phyloP scores from a whole-genome alignment of 2,888 invertebrate genomes.

The Ceriagrion tenellum region DNA sequence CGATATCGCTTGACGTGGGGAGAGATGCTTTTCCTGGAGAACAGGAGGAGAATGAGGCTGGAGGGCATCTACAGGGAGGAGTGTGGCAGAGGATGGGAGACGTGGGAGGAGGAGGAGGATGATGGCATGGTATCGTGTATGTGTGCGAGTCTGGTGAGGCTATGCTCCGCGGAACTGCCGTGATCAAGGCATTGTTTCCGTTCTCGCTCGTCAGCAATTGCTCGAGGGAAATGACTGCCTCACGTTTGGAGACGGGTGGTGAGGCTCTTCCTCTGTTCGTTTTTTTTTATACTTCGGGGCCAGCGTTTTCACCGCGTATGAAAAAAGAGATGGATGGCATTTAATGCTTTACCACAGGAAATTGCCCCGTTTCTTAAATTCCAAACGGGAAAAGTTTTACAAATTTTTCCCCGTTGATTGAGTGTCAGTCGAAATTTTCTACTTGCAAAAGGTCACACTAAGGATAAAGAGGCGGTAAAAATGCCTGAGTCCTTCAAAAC shows the following conservation, averaged over 20 bases:
- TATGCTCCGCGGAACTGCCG: background rate
- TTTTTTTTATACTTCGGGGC: background rate
- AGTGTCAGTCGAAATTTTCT: no score
- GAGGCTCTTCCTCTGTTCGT: background rate
- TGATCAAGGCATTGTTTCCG: constrained; percentile 14
- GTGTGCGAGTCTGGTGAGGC: background rate
- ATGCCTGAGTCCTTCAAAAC: no score
- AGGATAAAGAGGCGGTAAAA: no score
- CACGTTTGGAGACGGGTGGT: background rate
- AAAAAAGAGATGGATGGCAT: background rate
- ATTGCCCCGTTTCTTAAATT: background rate
- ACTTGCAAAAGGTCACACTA: no score
- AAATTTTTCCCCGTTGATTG: no score
- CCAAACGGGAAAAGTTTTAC: background rate
- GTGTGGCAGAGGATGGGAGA: background rate
- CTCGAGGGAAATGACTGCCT: constrained; percentile 16
- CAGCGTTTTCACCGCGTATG: background rate
- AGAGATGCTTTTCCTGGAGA: background rate
- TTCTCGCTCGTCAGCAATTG: background rate
- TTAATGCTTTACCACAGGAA: background rate
- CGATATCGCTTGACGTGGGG: constrained; percentile 23
- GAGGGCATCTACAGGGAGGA: background rate
- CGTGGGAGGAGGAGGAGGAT: background rate
- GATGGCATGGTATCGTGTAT: background rate
- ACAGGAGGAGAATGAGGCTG: background rate